Evolutionary conservation across 2,888 invertebrate species (phyloP).

Genomic region (Theretra japonica): DNA sequence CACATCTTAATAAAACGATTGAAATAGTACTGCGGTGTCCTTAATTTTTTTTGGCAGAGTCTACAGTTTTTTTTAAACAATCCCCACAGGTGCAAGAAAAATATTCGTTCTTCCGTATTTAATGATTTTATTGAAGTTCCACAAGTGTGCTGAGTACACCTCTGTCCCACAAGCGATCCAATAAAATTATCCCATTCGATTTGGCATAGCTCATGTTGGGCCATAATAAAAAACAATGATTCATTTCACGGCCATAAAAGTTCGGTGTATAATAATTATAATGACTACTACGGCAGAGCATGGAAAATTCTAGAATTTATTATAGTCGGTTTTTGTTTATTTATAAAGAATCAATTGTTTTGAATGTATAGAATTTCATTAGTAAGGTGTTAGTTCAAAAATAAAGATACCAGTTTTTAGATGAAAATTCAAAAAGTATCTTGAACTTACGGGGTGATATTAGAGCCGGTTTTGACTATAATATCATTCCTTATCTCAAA

Average conservation of each 20-base stretch:
- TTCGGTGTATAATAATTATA: slow-evolving; percentile 11
- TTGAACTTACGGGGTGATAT: too few species aligned
- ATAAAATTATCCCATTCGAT: slow-evolving; percentile 35
- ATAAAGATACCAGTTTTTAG: too few species aligned
- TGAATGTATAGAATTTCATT: too few species aligned
- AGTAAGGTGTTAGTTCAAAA: too few species aligned
- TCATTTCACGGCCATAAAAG: slow-evolving; percentile 26
- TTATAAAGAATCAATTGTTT: background rate
- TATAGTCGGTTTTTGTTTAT: background rate
- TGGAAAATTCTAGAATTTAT: background rate
- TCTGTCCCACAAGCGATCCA: background rate
- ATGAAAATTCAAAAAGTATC: too few species aligned
- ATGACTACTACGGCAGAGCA: background rate
- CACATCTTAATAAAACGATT: too few species aligned
- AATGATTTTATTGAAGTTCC: background rate
- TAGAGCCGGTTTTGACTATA: too few species aligned
- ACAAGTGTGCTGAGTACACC: slow-evolving; percentile 4
- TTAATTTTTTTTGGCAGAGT: too few species aligned
- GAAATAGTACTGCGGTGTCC: too few species aligned
- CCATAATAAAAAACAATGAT: slow-evolving; percentile 27
- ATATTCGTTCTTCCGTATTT: background rate
- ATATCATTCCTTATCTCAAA: too few species aligned
- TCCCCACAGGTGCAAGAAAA: background rate
- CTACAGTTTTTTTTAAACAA: too few species aligned
- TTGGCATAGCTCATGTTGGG: slow-evolving; percentile 20